phyloP scores from a whole-genome alignment of 92 coral and sea anemone species.

The Siderastrea radians region DNA sequence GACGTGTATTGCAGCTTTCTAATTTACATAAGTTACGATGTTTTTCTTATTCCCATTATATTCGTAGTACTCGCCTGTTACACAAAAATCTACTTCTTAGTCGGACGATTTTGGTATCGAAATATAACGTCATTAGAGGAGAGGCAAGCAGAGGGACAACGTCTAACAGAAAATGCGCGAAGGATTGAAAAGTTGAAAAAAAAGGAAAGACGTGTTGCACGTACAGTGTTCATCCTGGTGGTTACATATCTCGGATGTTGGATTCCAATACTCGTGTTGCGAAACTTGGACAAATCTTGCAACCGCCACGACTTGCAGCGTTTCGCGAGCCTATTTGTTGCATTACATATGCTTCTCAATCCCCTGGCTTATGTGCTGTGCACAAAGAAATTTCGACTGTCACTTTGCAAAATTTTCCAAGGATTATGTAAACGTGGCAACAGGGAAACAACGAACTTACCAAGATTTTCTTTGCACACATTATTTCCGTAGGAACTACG shows the following conservation, averaged over 20 bases:
- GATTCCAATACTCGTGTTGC: not conserved
- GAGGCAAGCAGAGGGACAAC: not conserved
- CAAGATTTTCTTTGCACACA: no score
- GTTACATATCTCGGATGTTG: not conserved
- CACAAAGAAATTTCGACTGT: not conserved
- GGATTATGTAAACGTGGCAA: not conserved
- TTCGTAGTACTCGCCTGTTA: not conserved
- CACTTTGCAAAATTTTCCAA: not conserved
- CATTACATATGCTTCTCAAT: not conserved
- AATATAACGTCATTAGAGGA: not conserved
- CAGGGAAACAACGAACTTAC: no score
- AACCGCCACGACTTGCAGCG: no score
- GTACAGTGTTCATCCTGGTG: conserved; percentile 1
- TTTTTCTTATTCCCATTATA: not conserved
- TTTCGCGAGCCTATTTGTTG: not conserved
- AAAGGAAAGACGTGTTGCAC: conserved; percentile 17
- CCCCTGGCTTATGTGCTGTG: not conserved
- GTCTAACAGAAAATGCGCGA: not conserved
- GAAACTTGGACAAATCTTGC: not conserved
- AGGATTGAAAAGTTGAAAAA: not conserved
- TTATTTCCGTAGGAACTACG: no score
- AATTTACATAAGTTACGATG: not conserved
- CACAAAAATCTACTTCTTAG: conserved; percentile 8
- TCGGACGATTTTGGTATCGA: not conserved
- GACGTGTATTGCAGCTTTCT: no score